Base-by-base conservation (phyloP, 2,888 invertebrate genomes). In the Helicoverpa assulta region DNA sequence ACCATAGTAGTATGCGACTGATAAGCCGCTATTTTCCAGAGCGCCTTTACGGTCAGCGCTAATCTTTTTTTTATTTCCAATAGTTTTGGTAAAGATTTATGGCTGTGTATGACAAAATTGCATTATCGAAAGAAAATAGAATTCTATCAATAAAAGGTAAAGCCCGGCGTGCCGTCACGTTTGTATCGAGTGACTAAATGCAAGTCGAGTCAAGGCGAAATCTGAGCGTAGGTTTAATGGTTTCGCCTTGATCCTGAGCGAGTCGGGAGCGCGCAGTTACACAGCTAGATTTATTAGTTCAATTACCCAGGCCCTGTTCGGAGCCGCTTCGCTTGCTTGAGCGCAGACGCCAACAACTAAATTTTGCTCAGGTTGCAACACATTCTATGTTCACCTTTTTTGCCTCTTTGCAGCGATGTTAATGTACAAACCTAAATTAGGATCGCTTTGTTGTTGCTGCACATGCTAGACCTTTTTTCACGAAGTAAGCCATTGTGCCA, bases 261-360 rank as follows among this genome's bases (percentile, higher is more conserved):
- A 88, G 91, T 86, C 88, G 88, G 86, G 73, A 78, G 83, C 70
- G 74, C 89, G 89, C 89, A 91, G 92, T 91, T 90, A 91, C 92
- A 90, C 86, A 90, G 88, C 91, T 91, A 94, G 95, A 95, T 95
- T 95, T 95, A 95, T 95, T 95, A 93, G 94, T 94, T 95, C 95
- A 95, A 95, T 95, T 95, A 95, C 92, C 94, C 90, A 88, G 88
- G 86, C 88, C 89, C 90, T 93, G 93, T 91, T 92, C 90, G 85
- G 85, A 89, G 87, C 84, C 88, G 91, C 91, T 87, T 85, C 89
- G 92, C 93, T 92, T 91, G 90, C 92, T 91, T 90, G 91, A 90
- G 85, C 91, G 89, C 91, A 91, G 91, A 92, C 92, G 90, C 93
- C 91, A 92, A 92, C 93, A 92, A 92, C 92, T 92, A 91, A 91